A percentile compares a stretch with the other conserved stretches of the same genome.
Evolutionary conservation across 2,113 vertebrate genomes (phyloP).

Genomic region (Elephas maximus): DNA sequence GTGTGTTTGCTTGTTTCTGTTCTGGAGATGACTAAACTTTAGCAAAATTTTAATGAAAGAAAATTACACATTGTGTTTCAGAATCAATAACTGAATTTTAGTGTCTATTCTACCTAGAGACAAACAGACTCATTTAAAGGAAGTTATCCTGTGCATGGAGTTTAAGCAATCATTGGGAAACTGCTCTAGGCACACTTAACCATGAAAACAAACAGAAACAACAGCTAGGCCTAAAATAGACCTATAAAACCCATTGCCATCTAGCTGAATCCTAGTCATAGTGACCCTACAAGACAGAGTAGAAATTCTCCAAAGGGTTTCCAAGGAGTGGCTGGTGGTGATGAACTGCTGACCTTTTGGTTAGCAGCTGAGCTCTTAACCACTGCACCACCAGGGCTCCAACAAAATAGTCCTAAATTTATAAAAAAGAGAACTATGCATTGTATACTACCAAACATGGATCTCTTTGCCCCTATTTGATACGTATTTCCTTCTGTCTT

Average conservation of each 20-base stretch:
- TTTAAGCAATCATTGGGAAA: background rate
- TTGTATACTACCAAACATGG: background rate
- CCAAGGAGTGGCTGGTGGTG: no score
- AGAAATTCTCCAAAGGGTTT: no score
- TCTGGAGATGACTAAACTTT: background rate
- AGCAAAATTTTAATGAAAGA: background rate
- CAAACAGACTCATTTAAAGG: background rate
- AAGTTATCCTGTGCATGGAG: background rate
- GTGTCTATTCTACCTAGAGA: background rate
- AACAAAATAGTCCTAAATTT: background rate
- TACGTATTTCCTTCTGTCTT: background rate
- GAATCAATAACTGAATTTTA: background rate
- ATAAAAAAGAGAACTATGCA: background rate
- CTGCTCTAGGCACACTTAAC: no score
- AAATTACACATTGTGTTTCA: background rate
- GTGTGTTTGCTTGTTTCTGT: background rate
- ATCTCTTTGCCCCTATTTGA: background rate
- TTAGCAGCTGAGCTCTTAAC: no score
- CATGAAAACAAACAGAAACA: background rate
- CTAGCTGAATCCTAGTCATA: no score
- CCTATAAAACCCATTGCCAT: no score
- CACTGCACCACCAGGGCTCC: no score
- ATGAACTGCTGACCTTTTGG: no score
- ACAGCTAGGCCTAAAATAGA: background rate
- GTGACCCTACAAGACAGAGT: no score